Conservation (phyloP, 2,888 invertebrate species). For the Nezara viridula region DNA sequence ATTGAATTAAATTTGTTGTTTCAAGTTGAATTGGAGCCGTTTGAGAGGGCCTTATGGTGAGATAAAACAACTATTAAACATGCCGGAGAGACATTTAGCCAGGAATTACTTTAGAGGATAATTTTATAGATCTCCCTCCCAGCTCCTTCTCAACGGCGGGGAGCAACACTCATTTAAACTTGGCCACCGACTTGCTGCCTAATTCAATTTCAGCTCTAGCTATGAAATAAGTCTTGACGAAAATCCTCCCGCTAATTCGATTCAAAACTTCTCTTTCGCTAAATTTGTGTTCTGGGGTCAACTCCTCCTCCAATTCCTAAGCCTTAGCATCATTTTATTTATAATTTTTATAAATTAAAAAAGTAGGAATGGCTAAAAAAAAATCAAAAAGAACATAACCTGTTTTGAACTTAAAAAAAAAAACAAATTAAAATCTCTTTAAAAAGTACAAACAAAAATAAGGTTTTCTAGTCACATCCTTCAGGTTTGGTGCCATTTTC, state of each 20-base stretch:
- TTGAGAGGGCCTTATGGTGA: background rate
- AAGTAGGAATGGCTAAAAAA: no score
- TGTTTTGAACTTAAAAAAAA: no score
- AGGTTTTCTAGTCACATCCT: no score
- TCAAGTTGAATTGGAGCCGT: slow-evolving; percentile 22
- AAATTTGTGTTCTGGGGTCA: slow-evolving; percentile 30
- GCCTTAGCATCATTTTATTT: background rate
- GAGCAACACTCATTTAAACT: slow-evolving; percentile 36
- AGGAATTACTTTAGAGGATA: slow-evolving; percentile 28
- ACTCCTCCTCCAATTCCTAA: background rate
- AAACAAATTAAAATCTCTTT: no score
- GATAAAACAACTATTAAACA: slow-evolving; percentile 41
- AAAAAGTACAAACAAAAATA: no score
- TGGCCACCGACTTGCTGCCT: background rate
- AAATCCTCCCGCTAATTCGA: slow-evolving; percentile 22
- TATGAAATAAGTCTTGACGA: slow-evolving; percentile 30
- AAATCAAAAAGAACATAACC: no score
- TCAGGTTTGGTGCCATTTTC: no score
- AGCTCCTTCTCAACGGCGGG: background rate
- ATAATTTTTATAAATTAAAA: background rate
- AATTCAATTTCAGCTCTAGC: slow-evolving; percentile 21
- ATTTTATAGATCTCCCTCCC: background rate
- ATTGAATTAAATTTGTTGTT: slow-evolving; percentile 39
- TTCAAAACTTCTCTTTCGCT: slow-evolving; percentile 20
- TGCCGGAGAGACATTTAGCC: background rate